Conservation (phyloP, 2,888 invertebrate species). For the Schrankia costaestrigalis region DNA sequence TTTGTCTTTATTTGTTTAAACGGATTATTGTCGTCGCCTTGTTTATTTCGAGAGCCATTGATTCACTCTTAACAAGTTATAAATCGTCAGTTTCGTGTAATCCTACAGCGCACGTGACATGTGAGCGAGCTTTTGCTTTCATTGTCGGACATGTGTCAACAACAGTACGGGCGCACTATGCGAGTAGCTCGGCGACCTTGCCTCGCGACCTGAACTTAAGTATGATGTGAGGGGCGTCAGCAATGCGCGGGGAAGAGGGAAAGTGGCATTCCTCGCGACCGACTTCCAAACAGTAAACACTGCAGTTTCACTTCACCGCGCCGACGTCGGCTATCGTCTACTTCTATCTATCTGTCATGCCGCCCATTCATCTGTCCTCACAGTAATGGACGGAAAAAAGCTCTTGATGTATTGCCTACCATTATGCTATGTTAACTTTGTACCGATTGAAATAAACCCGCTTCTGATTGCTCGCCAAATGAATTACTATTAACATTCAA, state of each 20-base stretch:
- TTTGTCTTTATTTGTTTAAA: slow-evolving; percentile 21
- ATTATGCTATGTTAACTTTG: slow-evolving; percentile 31
- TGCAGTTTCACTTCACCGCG: slow-evolving; percentile 32
- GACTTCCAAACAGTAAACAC: slow-evolving; percentile 44
- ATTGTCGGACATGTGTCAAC: not conserved
- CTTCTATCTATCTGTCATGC: slow-evolving; percentile 32
- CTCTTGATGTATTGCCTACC: slow-evolving; percentile 41
- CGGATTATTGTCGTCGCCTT: slow-evolving; percentile 20
- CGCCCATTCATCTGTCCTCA: slow-evolving; percentile 50
- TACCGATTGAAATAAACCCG: slow-evolving; percentile 19
- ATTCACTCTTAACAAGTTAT: slow-evolving; percentile 15
- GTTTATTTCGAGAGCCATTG: slow-evolving; percentile 23
- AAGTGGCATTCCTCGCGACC: too few relatives aligned
- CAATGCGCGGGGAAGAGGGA: too few relatives aligned
- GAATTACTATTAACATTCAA: slow-evolving; percentile 37
- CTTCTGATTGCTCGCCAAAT: slow-evolving; percentile 26
- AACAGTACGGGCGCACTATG: slow-evolving; percentile 7
- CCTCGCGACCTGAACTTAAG: too few relatives aligned
- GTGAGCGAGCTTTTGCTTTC: too few relatives aligned
- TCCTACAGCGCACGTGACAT: too few relatives aligned
- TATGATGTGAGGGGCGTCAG: too few relatives aligned
- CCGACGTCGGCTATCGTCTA: slow-evolving; percentile 29
- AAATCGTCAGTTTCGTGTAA: slow-evolving; percentile 15
- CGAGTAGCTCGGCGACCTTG: slow-evolving; percentile 52
- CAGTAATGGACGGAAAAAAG: slow-evolving; percentile 30